A percentile compares a stretch with the other conserved stretches of the same genome.
Conservation (phyloP, 2,888 invertebrate species). For the Sceliomorpha sp. region DNA sequence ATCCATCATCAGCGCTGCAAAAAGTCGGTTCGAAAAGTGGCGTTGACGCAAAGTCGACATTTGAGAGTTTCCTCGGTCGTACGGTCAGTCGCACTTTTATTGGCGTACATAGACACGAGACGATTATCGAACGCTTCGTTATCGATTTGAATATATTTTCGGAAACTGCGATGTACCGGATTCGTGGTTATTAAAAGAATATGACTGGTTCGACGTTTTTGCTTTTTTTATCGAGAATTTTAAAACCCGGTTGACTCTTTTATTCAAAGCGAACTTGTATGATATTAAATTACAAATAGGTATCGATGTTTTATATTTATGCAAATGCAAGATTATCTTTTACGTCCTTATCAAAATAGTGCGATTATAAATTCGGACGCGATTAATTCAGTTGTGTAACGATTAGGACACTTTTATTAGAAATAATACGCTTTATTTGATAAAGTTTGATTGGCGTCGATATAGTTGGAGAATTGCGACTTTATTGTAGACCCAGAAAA, state of each 20-base stretch:
- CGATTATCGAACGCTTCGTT: constrained; percentile 28
- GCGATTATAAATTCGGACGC: too few species aligned
- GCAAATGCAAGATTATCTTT: too few species aligned
- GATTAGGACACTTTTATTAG: too few species aligned
- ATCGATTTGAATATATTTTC: constrained; percentile 27
- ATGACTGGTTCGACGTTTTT: constrained; percentile 31
- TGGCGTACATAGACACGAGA: background rate
- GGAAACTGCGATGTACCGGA: constrained; percentile 10
- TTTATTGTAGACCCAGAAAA: too few species aligned
- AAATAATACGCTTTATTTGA: too few species aligned
- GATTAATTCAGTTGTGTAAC: too few species aligned
- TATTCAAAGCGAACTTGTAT: too few species aligned
- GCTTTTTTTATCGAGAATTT: constrained; percentile 15
- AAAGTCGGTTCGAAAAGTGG: constrained; percentile 9
- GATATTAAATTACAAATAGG: too few species aligned
- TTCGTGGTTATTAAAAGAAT: constrained; percentile 27
- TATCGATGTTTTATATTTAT: too few species aligned
- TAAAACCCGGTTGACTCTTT: too few species aligned
- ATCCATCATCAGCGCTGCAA: constrained; percentile 10
- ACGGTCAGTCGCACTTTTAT: constrained; percentile 21
- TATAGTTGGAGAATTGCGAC: background rate
- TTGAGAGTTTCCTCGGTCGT: constrained; percentile 10
- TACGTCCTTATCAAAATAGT: too few species aligned
- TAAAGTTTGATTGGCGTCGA: too few species aligned
- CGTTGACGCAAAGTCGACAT: constrained; percentile 12